Evolutionary conservation across 2,888 invertebrate species (phyloP).

Genomic region (Lucinisca nassula): DNA sequence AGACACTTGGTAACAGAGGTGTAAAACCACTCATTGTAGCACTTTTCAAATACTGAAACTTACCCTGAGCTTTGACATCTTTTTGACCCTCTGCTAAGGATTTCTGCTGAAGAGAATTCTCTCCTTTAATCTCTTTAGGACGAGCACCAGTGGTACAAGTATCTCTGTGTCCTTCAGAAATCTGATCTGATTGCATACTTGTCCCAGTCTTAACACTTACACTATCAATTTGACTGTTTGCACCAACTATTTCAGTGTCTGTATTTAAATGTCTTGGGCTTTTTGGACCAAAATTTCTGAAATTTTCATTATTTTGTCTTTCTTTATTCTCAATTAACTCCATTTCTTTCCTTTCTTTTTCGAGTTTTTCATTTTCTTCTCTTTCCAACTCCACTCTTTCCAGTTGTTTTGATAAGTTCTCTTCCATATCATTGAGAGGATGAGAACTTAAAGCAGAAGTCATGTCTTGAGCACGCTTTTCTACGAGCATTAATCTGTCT

Average conservation of each 20-base stretch:
- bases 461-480: constrained; percentile 52
- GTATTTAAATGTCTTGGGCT: neutral
- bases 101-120: neutral
- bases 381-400: constrained; percentile 36
- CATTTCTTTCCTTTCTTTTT: constrained; percentile 33
- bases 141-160: constrained; percentile 24
- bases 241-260: neutral
- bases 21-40: no score
- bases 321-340: neutral
- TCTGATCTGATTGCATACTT: neutral
- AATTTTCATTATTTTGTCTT: constrained; percentile 43
- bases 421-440: constrained; percentile 45
- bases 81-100: neutral
- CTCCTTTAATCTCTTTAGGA: constrained; percentile 33
- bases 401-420: constrained; percentile 43
- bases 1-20: no score
- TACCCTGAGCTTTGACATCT: neutral
- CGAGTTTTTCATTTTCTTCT: constrained; percentile 48
- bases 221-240: neutral
- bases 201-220: neutral
- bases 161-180: neutral
- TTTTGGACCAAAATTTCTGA: constrained; percentile 5
- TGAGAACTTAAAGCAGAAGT: constrained; percentile 56
- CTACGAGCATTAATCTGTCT: constrained; percentile 47
- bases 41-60: neutral